These are phyloP conservation scores for Lycaena phlaeas DNA, from an alignment of 2,888 invertebrate species.

Conservation along the genomic window DNA sequence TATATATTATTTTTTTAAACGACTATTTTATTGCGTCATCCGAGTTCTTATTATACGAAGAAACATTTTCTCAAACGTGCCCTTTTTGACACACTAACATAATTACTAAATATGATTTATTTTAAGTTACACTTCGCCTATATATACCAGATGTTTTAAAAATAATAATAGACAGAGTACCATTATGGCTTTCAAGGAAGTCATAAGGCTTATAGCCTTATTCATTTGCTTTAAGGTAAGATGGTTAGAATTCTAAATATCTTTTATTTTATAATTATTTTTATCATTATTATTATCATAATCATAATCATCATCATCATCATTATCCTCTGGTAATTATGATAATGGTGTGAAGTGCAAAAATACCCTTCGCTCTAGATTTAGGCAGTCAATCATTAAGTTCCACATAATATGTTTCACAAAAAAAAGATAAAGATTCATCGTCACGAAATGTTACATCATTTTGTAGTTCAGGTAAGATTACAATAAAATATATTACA, in stretches of 20 bases:
- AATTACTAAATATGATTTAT: constrained; percentile 21
- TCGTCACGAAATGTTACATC: neutral
- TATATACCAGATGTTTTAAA: neutral
- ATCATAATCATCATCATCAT: too few relatives aligned
- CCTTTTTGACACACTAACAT: constrained; percentile 26
- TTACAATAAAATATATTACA: neutral
- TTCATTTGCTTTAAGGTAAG: neutral
- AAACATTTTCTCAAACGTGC: constrained; percentile 21
- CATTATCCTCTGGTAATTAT: too few relatives aligned
- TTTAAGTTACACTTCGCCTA: neutral
- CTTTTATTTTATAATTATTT: neutral
- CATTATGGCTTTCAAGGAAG: neutral
- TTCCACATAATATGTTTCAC: too few relatives aligned
- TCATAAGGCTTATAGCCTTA: neutral
- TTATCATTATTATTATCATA: neutral
- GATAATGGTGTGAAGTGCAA: too few relatives aligned
- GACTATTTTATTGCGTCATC: neutral
- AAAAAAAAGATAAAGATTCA: too few relatives aligned
- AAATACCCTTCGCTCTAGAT: too few relatives aligned
- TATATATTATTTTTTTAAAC: neutral
- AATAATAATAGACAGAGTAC: neutral
- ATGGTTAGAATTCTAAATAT: neutral
- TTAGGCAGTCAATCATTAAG: too few relatives aligned
- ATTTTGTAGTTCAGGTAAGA: neutral
- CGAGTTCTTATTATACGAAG: neutral